Base-by-base conservation (phyloP, 2,888 invertebrate genomes). In the Autographa gamma region DNA sequence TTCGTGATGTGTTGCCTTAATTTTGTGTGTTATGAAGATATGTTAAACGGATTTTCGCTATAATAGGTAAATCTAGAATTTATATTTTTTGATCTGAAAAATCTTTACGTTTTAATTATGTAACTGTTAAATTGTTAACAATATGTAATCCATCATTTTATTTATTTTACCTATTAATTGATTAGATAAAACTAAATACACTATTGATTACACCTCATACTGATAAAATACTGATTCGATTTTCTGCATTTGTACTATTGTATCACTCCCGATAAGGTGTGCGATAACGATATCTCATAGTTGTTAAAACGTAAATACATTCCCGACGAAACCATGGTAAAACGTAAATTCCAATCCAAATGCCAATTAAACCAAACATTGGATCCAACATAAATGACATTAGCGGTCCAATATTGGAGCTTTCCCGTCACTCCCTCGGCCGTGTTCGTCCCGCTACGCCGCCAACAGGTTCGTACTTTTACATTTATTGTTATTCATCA, bases 371-470 rank as follows among this genome's bases (percentile, higher is more conserved):
- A 18, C 8, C 85, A 81, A 85, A 88, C 73, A 60, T 86, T 87
- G 72, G 88, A 31, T 61, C 86, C 80, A 88, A 80, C 59, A 56
- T 63, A 67, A 71, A 74, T 74, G 70, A 76, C 75, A 73, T 73
- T 77, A 76, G 34, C 74, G 71, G 74, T 69, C 83, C 77, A 81
- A 84, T 76, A 73, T 87, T 89, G 88, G 89, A 85, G 84, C 84
- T 86, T 85, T 88, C 87, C 83, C 87, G 90, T 90, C 91, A 91
- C 92, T 92, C 88, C 90, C 86, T 83, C 87, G 85, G 77, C 86
- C 87, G 92, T 87, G 87, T 85, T 87, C 91, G 92, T 86, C 86
- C 88, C 89, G 89, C 89, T 89, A 89, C 90, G 90, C 89, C 89
- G 91, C 87, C 84, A 87, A 87, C 85, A 90, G 90, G 92, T 92